phyloP scores from a whole-genome alignment of 1,140 invertebrate genomes.

The Chymomyza costata region DNA sequence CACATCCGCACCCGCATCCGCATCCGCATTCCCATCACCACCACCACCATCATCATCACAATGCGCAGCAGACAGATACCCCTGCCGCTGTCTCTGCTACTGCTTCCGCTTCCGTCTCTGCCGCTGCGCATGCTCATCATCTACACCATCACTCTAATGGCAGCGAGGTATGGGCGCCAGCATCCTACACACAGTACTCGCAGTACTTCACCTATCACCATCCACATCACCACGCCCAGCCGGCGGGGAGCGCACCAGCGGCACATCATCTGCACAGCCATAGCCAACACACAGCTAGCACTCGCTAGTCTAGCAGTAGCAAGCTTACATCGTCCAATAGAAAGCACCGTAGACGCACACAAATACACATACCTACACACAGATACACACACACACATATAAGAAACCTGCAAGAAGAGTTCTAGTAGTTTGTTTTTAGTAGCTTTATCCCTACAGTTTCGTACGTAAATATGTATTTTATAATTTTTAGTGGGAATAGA shows the following conservation, averaged over 20 bases:
- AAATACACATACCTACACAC: background rate
- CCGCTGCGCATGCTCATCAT: slow-evolving; percentile 25
- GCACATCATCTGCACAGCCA: slow-evolving; percentile 55
- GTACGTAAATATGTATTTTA: too few relatives aligned
- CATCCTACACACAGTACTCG: slow-evolving; percentile 75
- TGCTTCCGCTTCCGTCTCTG: background rate
- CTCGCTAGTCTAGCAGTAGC: slow-evolving; percentile 17
- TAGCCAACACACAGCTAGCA: slow-evolving; percentile 54
- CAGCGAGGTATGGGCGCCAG: slow-evolving; percentile 76
- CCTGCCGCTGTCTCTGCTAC: background rate
- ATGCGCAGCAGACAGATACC: slow-evolving; percentile 3
- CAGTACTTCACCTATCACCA: slow-evolving; percentile 75
- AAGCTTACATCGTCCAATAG: slow-evolving; percentile 19
- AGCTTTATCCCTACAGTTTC: too few relatives aligned
- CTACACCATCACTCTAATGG: slow-evolving; percentile 43
- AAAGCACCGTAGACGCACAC: slow-evolving; percentile 31
- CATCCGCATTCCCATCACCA: slow-evolving; percentile 6
- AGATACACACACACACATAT: slow-evolving; percentile 14
- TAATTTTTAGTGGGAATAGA: too few relatives aligned
- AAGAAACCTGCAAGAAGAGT: background rate
- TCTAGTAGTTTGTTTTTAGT: background rate
- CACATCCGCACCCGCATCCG: slow-evolving; percentile 14
- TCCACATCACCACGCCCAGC: slow-evolving; percentile 49
- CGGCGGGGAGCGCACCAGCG: slow-evolving; percentile 37
- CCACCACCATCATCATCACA: background rate